phyloP scores from a whole-genome alignment of 1,140 invertebrate genomes.

The Oryctes rhinoceros region DNA sequence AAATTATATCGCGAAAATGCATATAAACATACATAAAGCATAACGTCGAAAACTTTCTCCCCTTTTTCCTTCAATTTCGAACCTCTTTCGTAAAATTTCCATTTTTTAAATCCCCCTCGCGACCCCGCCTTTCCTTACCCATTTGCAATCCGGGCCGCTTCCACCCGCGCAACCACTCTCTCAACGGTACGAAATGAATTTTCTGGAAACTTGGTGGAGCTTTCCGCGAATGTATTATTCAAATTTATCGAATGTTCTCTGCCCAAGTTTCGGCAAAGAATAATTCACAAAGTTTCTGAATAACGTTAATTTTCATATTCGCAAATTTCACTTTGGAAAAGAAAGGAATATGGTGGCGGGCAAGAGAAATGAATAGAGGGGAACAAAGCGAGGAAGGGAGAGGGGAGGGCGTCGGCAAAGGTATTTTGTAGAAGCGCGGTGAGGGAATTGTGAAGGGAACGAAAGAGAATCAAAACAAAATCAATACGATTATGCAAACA shows the following conservation, averaged over 20 bases:
- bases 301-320: constrained; percentile 38
- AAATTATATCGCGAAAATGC: constrained; percentile 13
- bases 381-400: not conserved
- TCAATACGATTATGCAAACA: constrained; percentile 25
- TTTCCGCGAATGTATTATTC: constrained; percentile 36
- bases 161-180: not conserved
- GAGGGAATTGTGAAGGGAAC: not conserved
- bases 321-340: constrained; percentile 27
- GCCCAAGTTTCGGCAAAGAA: constrained; percentile 35
- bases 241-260: constrained; percentile 37
- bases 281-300: constrained; percentile 37
- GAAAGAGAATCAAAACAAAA: constrained; percentile 26
- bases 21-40: constrained; percentile 14
- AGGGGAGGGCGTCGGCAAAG: not conserved
- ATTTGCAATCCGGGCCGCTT: not conserved
- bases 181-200: constrained; percentile 34
- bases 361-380: constrained; percentile 19
- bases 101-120: constrained; percentile 1
- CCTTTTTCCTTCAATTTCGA: constrained; percentile 5
- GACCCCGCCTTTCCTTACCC: not conserved
- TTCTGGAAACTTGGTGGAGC: constrained; percentile 30
- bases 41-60: not conserved
- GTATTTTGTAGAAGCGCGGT: not conserved
- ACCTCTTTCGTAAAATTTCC: constrained; percentile 2
- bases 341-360: constrained; percentile 24